A percentile compares a stretch with the other conserved stretches of the same genome.
These are phyloP conservation scores for Prenolepis imparis DNA, from an alignment of 2,888 invertebrate genomes.

Conservation along the genomic window DNA sequence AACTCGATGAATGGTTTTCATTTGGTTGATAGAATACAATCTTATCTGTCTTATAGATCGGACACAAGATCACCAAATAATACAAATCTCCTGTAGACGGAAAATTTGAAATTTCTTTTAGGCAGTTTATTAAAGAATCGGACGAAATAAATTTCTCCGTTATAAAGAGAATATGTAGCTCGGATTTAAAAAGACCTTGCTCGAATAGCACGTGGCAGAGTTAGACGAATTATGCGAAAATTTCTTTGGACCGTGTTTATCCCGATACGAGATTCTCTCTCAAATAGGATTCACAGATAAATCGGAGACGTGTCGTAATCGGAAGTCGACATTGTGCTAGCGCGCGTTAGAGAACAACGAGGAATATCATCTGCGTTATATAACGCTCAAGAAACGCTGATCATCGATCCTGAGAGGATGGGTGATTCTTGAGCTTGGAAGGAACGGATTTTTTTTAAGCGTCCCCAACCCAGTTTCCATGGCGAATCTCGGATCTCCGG, in stretches of 20 bases:
- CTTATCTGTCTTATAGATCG: background rate
- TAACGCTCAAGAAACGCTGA: background rate
- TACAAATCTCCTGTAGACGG: background rate
- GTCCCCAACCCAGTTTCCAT: background rate
- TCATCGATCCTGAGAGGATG: background rate
- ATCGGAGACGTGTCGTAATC: slow-evolving; percentile 32
- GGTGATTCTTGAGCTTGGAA: background rate
- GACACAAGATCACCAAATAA: background rate
- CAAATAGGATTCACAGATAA: slow-evolving; percentile 15
- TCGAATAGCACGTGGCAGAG: slow-evolving; percentile 6
- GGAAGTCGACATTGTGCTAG: background rate
- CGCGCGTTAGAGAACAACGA: background rate
- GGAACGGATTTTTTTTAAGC: slow-evolving; percentile 12
- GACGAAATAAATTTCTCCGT: background rate
- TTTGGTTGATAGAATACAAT: background rate
- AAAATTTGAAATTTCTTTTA: background rate
- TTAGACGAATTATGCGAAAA: slow-evolving; percentile 18
- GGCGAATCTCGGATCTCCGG: background rate
- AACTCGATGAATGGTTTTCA: background rate
- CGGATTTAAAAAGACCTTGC: slow-evolving; percentile 4
- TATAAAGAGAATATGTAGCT: background rate
- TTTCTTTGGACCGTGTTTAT: slow-evolving; percentile 23
- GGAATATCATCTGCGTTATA: background rate
- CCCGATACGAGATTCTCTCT: background rate
- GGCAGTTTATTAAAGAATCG: background rate